Base-by-base conservation (phyloP, 1,140 invertebrate species). In the Trachymyrmex cornetzi region DNA sequence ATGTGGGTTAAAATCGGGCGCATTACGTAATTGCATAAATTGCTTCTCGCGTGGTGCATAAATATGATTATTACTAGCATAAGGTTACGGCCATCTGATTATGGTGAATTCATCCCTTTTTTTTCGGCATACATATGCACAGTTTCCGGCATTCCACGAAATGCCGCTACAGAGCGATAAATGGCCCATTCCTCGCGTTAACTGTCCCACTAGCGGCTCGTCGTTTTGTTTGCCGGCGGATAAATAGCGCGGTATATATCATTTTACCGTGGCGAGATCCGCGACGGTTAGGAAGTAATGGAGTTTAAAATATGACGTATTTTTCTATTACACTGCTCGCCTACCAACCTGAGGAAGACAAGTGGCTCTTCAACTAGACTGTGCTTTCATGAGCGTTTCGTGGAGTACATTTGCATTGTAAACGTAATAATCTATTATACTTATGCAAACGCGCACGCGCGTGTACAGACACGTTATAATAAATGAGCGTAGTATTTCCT, bases 291-390 rank as follows among this genome's bases (percentile, higher is more conserved):
- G 80, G 80, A 84, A 84, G 80, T 84, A 84, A 84, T 84, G 80
- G 80, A 84, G 80, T 74, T 84, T 63, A 84, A 84, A 84, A 84
- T 84, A 84, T 84, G 69, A 84, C 67, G 69, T 84, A 84, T 84
- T 74, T 84, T 84, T 84, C 80, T 75, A 55, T 82, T 75, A 50
- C 80, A 50, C 34, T 69, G 80, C 80, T 71, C 50, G 27, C 14
- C 80, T 59, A 72, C 53, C 34, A 19, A 12, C 64, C 64, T 75
- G 80, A 75, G 57, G 44, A 74, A 84, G 80, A 84, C 69, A 50
- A 74, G 67, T 82, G 55, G 80, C 53, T 19, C 44, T 75, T 74
- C 55, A 61, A 30, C 80, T 59, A 71, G 4, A 27, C 24, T n/a
- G 44, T 38, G 30, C 48, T 61, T 74, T 50, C 27, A 61, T 24